Evolutionary conservation across 1,140 invertebrate species (phyloP).

Genomic region (Choristoneura fumiferana): DNA sequence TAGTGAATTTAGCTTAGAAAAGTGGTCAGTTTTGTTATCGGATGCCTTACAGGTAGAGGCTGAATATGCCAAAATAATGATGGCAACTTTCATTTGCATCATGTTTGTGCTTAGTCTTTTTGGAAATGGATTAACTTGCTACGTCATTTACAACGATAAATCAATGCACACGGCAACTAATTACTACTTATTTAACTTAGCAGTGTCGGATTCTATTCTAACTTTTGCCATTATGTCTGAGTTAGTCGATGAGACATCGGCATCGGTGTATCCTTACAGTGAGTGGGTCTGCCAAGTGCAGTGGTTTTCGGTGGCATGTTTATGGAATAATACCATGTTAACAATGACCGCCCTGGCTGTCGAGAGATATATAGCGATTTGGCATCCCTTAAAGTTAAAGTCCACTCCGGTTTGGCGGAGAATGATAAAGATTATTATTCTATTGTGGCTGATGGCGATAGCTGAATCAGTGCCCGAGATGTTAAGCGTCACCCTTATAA

Average conservation of each 20-base stretch:
- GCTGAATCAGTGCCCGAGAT: slow-evolving; percentile 50
- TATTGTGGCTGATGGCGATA: slow-evolving; percentile 54
- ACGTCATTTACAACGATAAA: slow-evolving; percentile 89
- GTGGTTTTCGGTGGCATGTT: slow-evolving; percentile 45
- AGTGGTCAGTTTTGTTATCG: not conserved
- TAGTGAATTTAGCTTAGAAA: not conserved
- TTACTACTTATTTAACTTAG: slow-evolving; percentile 92
- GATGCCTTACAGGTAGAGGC: not conserved
- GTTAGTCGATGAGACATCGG: slow-evolving; percentile 30
- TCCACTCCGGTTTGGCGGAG: slow-evolving; percentile 41
- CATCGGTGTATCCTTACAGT: slow-evolving; percentile 29
- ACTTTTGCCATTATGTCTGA: slow-evolving; percentile 46
- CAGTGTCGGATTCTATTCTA: slow-evolving; percentile 87
- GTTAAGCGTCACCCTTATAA: slow-evolving; percentile 43
- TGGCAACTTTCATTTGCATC: slow-evolving; percentile 44
- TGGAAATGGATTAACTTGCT: slow-evolving; percentile 90
- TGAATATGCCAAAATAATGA: slow-evolving; percentile 22
- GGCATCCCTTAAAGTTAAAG: slow-evolving; percentile 49
- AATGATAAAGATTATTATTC: slow-evolving; percentile 48
- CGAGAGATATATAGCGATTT: slow-evolving; percentile 62
- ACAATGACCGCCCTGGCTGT: slow-evolving; percentile 59
- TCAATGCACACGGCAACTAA: slow-evolving; percentile 92
- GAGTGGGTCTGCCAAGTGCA: slow-evolving; percentile 46
- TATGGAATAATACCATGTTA: slow-evolving; percentile 60
- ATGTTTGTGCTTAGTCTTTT: slow-evolving; percentile 88